These are phyloP conservation scores for Tachina grossa DNA, from an alignment of 2,888 invertebrate genomes.

Conservation along the genomic window DNA sequence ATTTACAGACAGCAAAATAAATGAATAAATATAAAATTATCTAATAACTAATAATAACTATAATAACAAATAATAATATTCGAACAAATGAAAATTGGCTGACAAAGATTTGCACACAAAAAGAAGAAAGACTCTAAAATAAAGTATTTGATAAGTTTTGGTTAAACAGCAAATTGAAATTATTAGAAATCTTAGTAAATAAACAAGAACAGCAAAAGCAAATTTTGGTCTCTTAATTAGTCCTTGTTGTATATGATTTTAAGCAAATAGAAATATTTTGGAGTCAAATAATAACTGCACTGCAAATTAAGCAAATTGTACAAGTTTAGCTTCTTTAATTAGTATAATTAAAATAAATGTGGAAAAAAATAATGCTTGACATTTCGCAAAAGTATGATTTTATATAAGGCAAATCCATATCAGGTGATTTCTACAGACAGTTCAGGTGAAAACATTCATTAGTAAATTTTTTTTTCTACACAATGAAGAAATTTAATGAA, in stretches of 20 bases:
- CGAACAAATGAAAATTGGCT: background rate
- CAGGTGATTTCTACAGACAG: no score
- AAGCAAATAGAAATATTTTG: background rate
- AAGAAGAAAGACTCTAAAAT: background rate
- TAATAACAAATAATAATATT: background rate
- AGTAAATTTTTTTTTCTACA: no score
- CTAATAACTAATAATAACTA: conserved; percentile 8
- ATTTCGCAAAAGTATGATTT: no score
- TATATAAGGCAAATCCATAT: no score
- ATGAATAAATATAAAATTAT: background rate
- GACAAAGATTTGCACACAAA: background rate
- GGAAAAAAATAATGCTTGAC: no score
- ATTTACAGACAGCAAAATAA: conserved; percentile 7
- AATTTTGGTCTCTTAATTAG: background rate
- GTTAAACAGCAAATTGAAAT: conserved; percentile 23
- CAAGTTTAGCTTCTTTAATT: no score
- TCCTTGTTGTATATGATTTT: background rate
- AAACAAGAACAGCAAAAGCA: conserved; percentile 1
- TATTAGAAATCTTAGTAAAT: background rate
- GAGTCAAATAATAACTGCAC: background rate
- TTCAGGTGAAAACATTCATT: no score
- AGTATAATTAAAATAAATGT: no score
- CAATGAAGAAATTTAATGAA: no score
- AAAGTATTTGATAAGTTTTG: conserved; percentile 7
- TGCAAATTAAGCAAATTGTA: no score